phyloP scores from a whole-genome alignment of 2,888 invertebrate genomes.

The Agonum fuliginosum region DNA sequence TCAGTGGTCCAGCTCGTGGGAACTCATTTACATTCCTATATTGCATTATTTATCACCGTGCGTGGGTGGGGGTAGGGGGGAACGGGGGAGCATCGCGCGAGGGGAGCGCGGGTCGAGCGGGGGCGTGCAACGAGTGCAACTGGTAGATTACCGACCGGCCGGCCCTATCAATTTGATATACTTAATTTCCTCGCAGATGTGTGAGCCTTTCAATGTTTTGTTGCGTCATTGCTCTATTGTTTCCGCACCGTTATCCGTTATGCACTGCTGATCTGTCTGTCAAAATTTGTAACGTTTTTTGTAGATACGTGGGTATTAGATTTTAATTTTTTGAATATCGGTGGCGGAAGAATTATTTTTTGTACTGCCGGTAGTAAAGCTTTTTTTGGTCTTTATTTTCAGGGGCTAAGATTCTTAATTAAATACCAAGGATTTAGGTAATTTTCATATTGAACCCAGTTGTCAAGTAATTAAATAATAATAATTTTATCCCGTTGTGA shows the following conservation, averaged over 20 bases:
- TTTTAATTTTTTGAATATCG: neutral
- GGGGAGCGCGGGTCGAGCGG: neutral
- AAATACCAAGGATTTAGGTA: too few species aligned
- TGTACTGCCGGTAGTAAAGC: too few species aligned
- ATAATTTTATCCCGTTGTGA: too few species aligned
- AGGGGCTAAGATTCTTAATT: too few species aligned
- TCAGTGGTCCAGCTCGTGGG: conserved; percentile 48
- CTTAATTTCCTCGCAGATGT: conserved; percentile 60
- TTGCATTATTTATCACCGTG: conserved; percentile 59
- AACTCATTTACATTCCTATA: conserved; percentile 60
- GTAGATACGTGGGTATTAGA: neutral
- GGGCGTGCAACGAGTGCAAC: conserved; percentile 55
- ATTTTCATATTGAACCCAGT: too few species aligned
- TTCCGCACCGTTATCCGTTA: conserved; percentile 31
- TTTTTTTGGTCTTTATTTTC: too few species aligned
- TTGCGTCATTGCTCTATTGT: conserved; percentile 50
- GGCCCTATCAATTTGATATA: conserved; percentile 60
- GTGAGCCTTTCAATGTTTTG: conserved; percentile 53
- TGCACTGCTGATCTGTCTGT: conserved; percentile 18
- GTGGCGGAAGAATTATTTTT: too few species aligned
- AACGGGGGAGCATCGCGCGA: neutral
- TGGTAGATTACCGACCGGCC: conserved; percentile 57
- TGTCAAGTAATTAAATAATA: too few species aligned
- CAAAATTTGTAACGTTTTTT: neutral
- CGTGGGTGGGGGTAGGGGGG: neutral